Base-by-base conservation (phyloP, 2,797 vertebrate species). In the Xenentodon cancila region DNA sequence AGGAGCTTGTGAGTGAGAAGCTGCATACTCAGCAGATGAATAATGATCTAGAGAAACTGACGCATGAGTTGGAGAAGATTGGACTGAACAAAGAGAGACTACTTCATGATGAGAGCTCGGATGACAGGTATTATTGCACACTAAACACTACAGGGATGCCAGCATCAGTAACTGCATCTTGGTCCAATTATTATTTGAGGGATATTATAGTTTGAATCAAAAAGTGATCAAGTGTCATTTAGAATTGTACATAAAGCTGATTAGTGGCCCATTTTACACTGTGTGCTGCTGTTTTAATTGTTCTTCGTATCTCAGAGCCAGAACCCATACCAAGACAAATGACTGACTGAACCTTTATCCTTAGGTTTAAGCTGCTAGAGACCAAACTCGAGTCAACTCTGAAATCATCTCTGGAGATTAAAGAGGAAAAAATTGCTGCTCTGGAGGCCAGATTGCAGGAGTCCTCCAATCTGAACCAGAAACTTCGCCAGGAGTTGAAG, bases 1-100 rank as follows among this genome's bases (percentile, higher is more conserved):
- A 99, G 97, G 97, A 99, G 83, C 92, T 99, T 75, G 97, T 98
- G 58, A 98, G 91, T 85, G 97, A 99, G 89, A 99, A 99, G 74
- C 68, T 99, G 77, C 95, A 94, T 84, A 96, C 94, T 22, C 97
- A 98, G 71, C 97, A 99, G 92, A 97, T 95, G 88, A 98, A 96
- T 88, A 99, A 99, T 44, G 97, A 99, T 66, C 93, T 99, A 7
- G 97, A 99, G 81, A 99, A 98, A 80, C 92, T 99, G 81, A 96
- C 96, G 34, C 95, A 99, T 0, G 97, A 99, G 79, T 89, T 99
- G 86, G 97, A 99, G 90, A 99, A 99, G 82, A 99, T 99, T 27
- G 98, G 98, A 3, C 90, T 99, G 61, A 97, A 97, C 90, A 99
- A 98, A 84, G 98, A 99, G 63, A 91, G 96, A 40, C 95, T 99